Conservation (phyloP, 2,888 invertebrate species). For the Argynnis bischoffii region DNA sequence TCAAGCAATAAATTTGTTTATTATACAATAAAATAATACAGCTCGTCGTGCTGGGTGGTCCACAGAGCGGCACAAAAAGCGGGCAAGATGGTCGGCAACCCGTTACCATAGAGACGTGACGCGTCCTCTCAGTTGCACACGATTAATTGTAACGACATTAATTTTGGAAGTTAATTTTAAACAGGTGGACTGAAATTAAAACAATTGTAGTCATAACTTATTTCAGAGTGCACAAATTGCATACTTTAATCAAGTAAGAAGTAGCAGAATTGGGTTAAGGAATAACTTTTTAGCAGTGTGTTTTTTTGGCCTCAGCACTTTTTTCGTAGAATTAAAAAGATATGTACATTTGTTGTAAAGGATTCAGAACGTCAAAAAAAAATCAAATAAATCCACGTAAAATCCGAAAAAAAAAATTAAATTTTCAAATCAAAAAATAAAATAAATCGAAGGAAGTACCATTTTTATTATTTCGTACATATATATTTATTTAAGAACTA, state of each 20-base stretch:
- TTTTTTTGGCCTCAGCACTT: no score
- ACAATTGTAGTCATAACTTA: neutral
- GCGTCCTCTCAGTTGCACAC: slow-evolving; percentile 27
- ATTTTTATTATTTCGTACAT: no score
- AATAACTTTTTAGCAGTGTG: no score
- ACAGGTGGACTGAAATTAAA: slow-evolving; percentile 45
- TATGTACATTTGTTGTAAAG: no score
- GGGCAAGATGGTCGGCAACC: slow-evolving; percentile 53
- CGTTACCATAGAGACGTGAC: slow-evolving; percentile 61
- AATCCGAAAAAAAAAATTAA: no score
- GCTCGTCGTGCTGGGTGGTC: slow-evolving; percentile 78
- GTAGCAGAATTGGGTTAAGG: no score
- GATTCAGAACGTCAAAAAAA: no score
- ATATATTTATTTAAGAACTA: no score
- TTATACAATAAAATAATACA: slow-evolving; percentile 81
- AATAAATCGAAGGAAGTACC: no score
- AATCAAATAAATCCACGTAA: no score
- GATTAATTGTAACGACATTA: slow-evolving; percentile 22
- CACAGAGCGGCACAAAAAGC: slow-evolving; percentile 60
- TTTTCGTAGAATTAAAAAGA: no score
- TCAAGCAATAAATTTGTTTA: slow-evolving; percentile 82
- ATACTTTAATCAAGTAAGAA: neutral
- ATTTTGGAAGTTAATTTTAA: slow-evolving; percentile 21
- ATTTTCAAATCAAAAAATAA: no score
- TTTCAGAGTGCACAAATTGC: neutral